Base-by-base conservation (phyloP, 2,113 vertebrate species). In the Xiphias gladius region DNA sequence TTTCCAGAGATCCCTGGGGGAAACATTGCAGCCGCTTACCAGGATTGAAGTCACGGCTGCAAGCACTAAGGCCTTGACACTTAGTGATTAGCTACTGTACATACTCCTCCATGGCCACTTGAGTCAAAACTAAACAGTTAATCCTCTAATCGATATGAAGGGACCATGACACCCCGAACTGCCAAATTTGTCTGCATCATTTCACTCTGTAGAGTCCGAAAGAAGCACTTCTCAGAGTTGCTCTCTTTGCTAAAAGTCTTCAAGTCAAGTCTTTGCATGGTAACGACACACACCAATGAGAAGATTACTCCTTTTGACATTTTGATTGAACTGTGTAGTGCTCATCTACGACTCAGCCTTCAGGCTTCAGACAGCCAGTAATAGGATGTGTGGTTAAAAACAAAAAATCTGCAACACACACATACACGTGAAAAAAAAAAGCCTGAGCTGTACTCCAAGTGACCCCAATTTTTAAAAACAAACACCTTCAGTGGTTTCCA, bases 391-490 rank as follows among this genome's bases (percentile, higher is more conserved):
- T 77, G 80, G 58, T 83, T 67, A 64, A 32, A 75, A 69, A 77
- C 67, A 77, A 55, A 75, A 58, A 28, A 64, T 17, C 50, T 66
- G 30, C 30, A 65, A 80, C 61, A 58, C n/a, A 64, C 26, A 72
- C 35, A 37, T 2, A 7, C 70, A 71, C 41, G 37, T 37, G 35
- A 24, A 41, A 35, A 63, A n/a, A 73, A 55, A 61, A 68, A 1
- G 35, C 43, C 57, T 6, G 16, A 26, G 62, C 39, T 54, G 61
- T 76, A 58, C 87, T 76, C 58, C 24, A 12, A 43, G 59, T 84
- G 84, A 92, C 93, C 88, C 80, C 87, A 85, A 87, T 92, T 87
- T 91, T 85, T 67, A 74, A 85, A 93, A 87, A 73, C 74, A 91
- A 93, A 94, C 88, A 89, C 52, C 46, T 68, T 71, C 39, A 65